Percentiles rank a stretch among this genome's conserved stretches.
phyloP scores from a whole-genome alignment of 2,888 invertebrate species.

The Drepanosiphum platanoidis region DNA sequence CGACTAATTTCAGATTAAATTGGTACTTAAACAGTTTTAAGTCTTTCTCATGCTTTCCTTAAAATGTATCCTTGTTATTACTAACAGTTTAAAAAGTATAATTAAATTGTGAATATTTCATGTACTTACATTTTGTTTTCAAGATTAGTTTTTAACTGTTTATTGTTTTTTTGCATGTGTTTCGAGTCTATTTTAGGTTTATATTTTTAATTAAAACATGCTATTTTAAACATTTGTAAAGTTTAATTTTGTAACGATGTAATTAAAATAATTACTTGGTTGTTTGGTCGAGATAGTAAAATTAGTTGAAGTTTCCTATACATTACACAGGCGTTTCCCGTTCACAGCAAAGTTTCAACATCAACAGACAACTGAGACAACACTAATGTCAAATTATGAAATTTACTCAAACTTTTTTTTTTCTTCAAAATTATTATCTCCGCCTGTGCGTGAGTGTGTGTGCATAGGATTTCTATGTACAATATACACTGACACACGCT shows the following conservation, averaged over 20 bases:
- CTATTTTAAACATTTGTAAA: constrained; percentile 31
- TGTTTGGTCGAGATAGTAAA: constrained; percentile 17
- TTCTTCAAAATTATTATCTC: not conserved
- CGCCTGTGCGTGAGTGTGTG: not conserved
- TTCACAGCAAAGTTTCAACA: constrained; percentile 7
- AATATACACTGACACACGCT: too few species aligned
- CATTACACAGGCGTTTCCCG: not conserved
- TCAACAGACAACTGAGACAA: not conserved
- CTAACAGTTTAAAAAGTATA: not conserved
- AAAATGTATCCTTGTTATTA: not conserved
- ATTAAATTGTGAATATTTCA: not conserved
- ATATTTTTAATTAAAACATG: constrained; percentile 45
- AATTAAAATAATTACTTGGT: constrained; percentile 41
- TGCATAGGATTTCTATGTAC: too few species aligned
- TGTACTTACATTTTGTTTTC: not conserved
- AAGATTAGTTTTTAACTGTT: not conserved
- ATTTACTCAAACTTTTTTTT: constrained; percentile 7
- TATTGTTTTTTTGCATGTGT: constrained; percentile 6
- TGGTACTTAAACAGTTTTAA: not conserved
- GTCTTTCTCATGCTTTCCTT: not conserved
- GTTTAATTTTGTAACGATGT: constrained; percentile 16
- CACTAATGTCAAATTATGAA: constrained; percentile 7
- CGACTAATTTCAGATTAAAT: not conserved
- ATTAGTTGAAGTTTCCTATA: constrained; percentile 20
- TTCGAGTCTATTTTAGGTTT: not conserved